Percentiles rank a stretch among this genome's conserved stretches.
Evolutionary conservation across 2,888 invertebrate species (phyloP).

Genomic region (Zele albiditarsus): DNA sequence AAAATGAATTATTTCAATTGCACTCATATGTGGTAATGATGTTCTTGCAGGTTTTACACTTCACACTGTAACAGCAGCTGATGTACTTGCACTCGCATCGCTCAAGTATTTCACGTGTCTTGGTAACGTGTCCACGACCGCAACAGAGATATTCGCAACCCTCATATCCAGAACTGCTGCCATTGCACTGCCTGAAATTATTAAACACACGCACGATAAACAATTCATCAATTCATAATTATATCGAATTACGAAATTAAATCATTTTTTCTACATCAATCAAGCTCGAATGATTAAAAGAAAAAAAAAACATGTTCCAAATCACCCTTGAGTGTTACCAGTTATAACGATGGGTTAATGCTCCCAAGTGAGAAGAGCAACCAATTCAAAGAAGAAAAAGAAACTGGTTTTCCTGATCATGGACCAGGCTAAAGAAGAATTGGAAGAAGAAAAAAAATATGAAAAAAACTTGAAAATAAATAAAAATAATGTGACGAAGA

Average conservation of each 20-base stretch:
- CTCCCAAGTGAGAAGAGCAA: conserved; percentile 7
- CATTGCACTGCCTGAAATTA: conserved; percentile 81
- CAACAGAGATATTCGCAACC: conserved; percentile 89
- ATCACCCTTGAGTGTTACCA: background rate
- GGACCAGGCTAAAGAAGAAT: conserved; percentile 40
- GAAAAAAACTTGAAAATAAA: conserved; percentile 7
- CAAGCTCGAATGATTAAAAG: background rate
- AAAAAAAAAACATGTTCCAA: background rate
- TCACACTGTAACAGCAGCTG: conserved; percentile 88
- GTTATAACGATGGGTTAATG: conserved; percentile 9
- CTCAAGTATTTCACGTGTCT: conserved; percentile 80
- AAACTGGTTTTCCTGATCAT: conserved; percentile 60
- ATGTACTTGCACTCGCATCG: conserved; percentile 89
- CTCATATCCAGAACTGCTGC: conserved; percentile 78
- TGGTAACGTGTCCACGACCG: conserved; percentile 84
- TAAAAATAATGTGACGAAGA: conserved; percentile 4
- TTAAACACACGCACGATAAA: background rate
- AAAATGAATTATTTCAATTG: conserved; percentile 73
- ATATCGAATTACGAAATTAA: conserved; percentile 12
- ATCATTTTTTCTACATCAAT: background rate
- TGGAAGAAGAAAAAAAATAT: conserved; percentile 1
- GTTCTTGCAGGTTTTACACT: conserved; percentile 86
- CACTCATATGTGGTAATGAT: conserved; percentile 83
- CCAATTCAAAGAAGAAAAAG: background rate
- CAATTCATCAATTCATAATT: background rate